Evolutionary conservation across 2,797 vertebrate genomes (phyloP), one percentile per base, ranked within the genome.

Genomic region (Fringilla coelebs): DNA sequence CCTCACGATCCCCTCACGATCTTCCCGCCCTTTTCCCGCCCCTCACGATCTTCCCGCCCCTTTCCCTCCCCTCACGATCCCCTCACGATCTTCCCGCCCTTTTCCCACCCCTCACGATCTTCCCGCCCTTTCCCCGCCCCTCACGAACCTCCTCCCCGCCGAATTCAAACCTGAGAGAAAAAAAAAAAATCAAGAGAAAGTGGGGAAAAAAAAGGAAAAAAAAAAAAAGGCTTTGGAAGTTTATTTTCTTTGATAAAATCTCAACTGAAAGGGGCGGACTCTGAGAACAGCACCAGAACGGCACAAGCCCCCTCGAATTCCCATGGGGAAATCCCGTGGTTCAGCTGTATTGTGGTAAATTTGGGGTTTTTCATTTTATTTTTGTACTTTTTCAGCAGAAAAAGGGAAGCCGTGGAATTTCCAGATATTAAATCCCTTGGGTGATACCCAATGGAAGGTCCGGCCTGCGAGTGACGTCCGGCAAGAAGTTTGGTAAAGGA

Each of bases 161-260:
- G n/a, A n/a, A n/a, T n/a, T n/a, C n/a, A 38, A 61, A 49, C 34
- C 36, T 5, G 8, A 38, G 10, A 41, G 3, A n/a, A n/a, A n/a
- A n/a, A n/a, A 34, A 71, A 86, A 48, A n/a, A 31, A 12, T 17
- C 17, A 40, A 8, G 18, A 10, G 6, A 34, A 68, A 43, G n/a
- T n/a, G 3, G 6, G 4, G 43, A 13, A 5, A n/a, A 25, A 36
- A 36, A 3, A 15, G 14, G 31, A 52, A 32, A 20, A 52, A 36
- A n/a, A n/a, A n/a, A n/a, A 76, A 93, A 96, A 95, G 48, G 67
- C 92, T 90, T 93, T 94, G 95, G 93, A 96, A 92, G 48, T 96
- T 96, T 96, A 95, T 96, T 92, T 29, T 89, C 88, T 96, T 88
- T 79, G 94, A 90, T 95, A 94, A 97, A 96, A 89, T 81, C 95